Evolutionary conservation across 2,888 invertebrate species (phyloP), one percentile per base, ranked within the genome.

Genomic region (Temnothorax rugatulus): DNA sequence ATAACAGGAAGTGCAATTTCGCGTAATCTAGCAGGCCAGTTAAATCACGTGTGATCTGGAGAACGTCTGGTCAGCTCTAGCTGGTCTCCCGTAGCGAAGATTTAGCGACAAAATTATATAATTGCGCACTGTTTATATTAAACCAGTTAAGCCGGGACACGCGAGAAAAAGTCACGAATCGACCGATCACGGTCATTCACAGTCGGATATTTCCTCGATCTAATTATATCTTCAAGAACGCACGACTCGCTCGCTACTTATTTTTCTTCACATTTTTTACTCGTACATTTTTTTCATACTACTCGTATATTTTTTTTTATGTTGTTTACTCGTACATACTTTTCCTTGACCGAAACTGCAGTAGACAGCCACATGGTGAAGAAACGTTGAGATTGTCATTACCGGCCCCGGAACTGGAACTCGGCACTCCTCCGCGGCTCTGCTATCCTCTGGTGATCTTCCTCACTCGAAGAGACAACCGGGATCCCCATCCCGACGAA

Each of bases 401-500:
- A 64, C 96, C 96, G 34, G 95, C 95, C 4, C 96, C 96, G 82
- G 95, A 96, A 15, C 95, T 97, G 54, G 96, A 97, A 91, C 95
- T 97, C 84, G 97, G 97, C 8, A 96, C 97, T 0, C 97, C 97
- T 77, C 97, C 97, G 0, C 95, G 97, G 86, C 96, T 97, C 88
- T 97, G 97, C 93, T 98, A 98, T 94, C 97, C 98, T 3, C 95
- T 98, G 68, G 97, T 97, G 52, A 97, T 97, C 89, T 96, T 97
- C 88, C 95, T 97, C 73, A 96, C 97, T 64, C 95, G 97, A 29
- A 96, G 96, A 92, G 96, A 96, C 88, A 97, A 97, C 91, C 93
- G 94, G 38, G 95, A 95, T 85, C 96, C 96, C 0, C 96, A 97
- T 95, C 97, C 97, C n/a, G 97, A 97, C 93, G 97, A 97, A 94